phyloP scores from a whole-genome alignment of 2,888 invertebrate genomes.

The Clanis bilineata region DNA sequence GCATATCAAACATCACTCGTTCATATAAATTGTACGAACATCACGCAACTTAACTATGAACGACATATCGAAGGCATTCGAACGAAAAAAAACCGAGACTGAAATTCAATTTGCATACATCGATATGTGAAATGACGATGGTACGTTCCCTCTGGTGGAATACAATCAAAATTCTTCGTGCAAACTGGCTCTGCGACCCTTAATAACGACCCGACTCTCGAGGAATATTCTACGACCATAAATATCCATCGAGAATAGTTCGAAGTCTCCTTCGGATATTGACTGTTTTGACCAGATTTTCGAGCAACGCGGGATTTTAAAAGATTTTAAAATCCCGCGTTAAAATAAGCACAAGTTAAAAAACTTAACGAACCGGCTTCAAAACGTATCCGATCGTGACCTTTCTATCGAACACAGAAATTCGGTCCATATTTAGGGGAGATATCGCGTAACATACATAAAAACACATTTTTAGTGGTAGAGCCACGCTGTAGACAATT shows the following conservation, averaged over 20 bases:
- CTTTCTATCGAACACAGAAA: no score
- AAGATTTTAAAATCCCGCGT: no score
- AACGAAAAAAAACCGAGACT: background rate
- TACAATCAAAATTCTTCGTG: slow-evolving; percentile 13
- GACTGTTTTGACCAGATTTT: background rate
- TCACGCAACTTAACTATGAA: background rate
- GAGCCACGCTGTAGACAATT: no score
- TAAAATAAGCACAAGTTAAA: no score
- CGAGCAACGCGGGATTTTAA: no score
- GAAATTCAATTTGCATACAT: background rate
- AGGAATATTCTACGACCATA: background rate
- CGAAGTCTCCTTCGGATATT: background rate
- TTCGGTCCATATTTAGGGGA: no score
- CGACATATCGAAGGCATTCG: background rate
- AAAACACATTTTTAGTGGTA: no score
- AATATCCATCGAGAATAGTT: background rate
- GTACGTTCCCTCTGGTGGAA: background rate
- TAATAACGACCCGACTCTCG: background rate
- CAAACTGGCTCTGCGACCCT: background rate
- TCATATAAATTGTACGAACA: background rate
- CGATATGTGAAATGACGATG: background rate
- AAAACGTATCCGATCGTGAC: no score
- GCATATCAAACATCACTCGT: background rate
- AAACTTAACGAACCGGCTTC: no score
- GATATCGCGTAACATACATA: no score